phyloP scores from a whole-genome alignment of 2,888 invertebrate genomes.

The Palloptera scutellata region DNA sequence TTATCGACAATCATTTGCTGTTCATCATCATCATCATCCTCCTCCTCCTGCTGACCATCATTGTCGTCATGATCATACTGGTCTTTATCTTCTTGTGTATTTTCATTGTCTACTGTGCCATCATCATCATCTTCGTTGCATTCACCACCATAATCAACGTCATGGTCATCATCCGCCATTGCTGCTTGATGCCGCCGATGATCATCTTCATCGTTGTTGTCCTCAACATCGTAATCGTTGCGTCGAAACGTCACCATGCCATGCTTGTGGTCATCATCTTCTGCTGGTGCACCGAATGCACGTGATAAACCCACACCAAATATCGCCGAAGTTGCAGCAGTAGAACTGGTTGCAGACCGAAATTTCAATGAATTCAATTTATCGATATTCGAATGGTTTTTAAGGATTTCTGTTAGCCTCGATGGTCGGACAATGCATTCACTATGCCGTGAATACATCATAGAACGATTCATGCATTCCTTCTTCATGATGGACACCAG shows the following conservation, averaged over 20 bases:
- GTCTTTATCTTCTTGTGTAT: neutral
- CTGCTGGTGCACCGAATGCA: slow-evolving; percentile 53
- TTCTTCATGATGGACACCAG: slow-evolving; percentile 72
- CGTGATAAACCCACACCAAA: slow-evolving; percentile 46
- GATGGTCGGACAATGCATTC: slow-evolving; percentile 72
- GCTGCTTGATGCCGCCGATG: neutral
- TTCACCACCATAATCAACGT: slow-evolving; percentile 26
- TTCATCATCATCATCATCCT: slow-evolving; percentile 34
- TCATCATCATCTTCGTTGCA: slow-evolving; percentile 35
- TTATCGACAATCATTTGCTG: slow-evolving; percentile 55
- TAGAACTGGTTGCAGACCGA: slow-evolving; percentile 43
- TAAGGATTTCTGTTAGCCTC: slow-evolving; percentile 70
- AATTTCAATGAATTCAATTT: slow-evolving; percentile 63
- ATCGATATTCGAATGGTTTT: slow-evolving; percentile 67
- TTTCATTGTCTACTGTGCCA: slow-evolving; percentile 31
- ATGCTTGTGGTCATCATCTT: slow-evolving; percentile 47
- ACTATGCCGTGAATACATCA: slow-evolving; percentile 68
- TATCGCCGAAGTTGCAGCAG: slow-evolving; percentile 20
- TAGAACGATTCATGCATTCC: slow-evolving; percentile 68
- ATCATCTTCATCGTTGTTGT: neutral
- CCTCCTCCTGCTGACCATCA: slow-evolving; percentile 20
- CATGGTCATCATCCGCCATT: slow-evolving; percentile 15
- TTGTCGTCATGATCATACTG: neutral
- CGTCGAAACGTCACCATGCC: slow-evolving; percentile 51
- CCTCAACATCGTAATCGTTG: slow-evolving; percentile 22